Conservation (phyloP, 2,888 invertebrate species). For the Electrophaes corylata region DNA sequence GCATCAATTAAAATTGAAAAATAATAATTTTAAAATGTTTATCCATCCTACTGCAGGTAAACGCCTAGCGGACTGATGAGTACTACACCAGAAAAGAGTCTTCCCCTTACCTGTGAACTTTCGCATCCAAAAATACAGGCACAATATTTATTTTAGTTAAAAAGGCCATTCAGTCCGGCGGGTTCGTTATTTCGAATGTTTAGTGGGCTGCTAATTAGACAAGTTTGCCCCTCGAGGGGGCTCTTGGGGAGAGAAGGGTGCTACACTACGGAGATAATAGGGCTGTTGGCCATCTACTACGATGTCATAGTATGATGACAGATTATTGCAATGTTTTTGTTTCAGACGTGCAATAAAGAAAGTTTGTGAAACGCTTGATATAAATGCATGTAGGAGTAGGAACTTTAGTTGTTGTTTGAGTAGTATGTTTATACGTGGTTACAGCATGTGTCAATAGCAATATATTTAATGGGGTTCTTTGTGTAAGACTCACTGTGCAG, state of each 20-base stretch:
- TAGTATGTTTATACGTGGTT: too few relatives aligned
- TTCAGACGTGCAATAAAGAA: not conserved
- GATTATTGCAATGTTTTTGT: constrained; percentile 16
- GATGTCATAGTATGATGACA: constrained; percentile 24
- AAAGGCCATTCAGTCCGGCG: constrained; percentile 51
- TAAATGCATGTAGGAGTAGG: too few relatives aligned
- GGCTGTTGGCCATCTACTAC: constrained; percentile 37
- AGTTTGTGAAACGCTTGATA: too few relatives aligned
- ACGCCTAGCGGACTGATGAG: not conserved
- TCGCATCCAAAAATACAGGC: constrained; percentile 43
- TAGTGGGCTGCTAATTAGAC: constrained; percentile 71
- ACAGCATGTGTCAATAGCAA: too few relatives aligned
- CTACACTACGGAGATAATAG: constrained; percentile 40
- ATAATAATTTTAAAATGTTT: too few relatives aligned
- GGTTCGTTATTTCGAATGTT: constrained; percentile 54
- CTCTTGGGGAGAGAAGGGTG: constrained; percentile 56
- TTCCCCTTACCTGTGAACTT: constrained; percentile 23
- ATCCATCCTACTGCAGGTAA: not conserved
- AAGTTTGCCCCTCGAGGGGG: constrained; percentile 62
- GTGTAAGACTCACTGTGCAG: too few relatives aligned
- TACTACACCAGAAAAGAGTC: constrained; percentile 2
- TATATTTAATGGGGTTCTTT: too few relatives aligned
- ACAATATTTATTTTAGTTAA: constrained; percentile 44
- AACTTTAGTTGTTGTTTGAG: too few relatives aligned
- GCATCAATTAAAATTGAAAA: too few relatives aligned